Percentiles rank a stretch among this genome's conserved stretches.
phyloP scores from a whole-genome alignment of 37 sponge, comb jelly and placozoan genomes.

The Amphimedon queenslandica region DNA sequence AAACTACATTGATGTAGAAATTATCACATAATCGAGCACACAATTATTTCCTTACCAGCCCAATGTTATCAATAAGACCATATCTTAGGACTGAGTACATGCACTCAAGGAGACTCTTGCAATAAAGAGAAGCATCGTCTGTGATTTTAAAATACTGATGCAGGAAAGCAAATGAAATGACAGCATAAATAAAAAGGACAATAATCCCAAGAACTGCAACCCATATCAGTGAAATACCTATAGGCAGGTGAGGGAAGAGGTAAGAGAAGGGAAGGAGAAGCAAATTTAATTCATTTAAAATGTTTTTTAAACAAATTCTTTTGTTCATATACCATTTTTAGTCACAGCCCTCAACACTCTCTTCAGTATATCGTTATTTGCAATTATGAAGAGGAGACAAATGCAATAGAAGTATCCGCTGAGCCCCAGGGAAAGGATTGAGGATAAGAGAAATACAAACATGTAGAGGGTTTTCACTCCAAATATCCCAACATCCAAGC shows the following conservation, averaged over 20 bases:
- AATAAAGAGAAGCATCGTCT: constrained; percentile 29
- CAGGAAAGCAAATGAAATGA: constrained; percentile 66
- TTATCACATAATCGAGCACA: no score
- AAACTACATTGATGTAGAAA: no score
- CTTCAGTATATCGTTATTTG: constrained; percentile 59
- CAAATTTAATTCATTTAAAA: background rate
- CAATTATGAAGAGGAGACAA: constrained; percentile 75
- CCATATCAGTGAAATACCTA: constrained; percentile 68
- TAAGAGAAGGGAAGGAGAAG: background rate
- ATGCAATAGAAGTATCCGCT: constrained; percentile 83
- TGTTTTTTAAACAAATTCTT: background rate
- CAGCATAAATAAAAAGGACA: constrained; percentile 75
- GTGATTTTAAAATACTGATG: constrained; percentile 32
- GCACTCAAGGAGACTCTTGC: constrained; percentile 60
- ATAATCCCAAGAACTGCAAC: constrained; percentile 63
- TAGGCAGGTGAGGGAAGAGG: background rate
- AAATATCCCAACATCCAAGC: constrained; percentile 16
- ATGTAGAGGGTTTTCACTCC: constrained; percentile 24
- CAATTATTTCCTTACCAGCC: constrained; percentile 23
- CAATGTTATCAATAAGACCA: constrained; percentile 59
- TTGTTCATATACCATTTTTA: constrained; percentile 36
- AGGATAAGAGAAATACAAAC: constrained; percentile 30
- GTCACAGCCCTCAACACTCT: constrained; percentile 69
- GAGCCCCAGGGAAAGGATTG: constrained; percentile 53
- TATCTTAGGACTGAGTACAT: constrained; percentile 35